A percentile compares a stretch with the other conserved stretches of the same genome.
phyloP scores from a whole-genome alignment of 2,888 invertebrate genomes.

The Fragum sueziense region DNA sequence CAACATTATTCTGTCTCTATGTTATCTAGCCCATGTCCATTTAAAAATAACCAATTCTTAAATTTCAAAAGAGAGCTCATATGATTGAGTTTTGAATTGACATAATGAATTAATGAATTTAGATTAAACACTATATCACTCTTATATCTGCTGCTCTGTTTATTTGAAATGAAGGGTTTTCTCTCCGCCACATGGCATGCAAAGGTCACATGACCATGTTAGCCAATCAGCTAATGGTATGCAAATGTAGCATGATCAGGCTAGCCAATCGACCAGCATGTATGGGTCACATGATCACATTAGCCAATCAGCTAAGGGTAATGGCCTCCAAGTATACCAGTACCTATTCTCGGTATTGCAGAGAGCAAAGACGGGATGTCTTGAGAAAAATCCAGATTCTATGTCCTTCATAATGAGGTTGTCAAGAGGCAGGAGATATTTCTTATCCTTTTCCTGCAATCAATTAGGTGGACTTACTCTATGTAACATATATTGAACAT shows the following conservation, averaged over 20 bases:
- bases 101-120: too few relatives aligned
- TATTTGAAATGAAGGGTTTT: constrained; percentile 6
- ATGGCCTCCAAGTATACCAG: constrained; percentile 80
- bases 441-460: constrained; percentile 95
- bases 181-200: constrained; percentile 22
- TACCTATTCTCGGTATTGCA: constrained; percentile 98
- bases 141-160: too few relatives aligned
- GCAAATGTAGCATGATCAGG: too few relatives aligned
- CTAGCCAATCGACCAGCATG: too few relatives aligned
- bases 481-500: too few relatives aligned
- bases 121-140: too few relatives aligned
- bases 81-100: too few relatives aligned
- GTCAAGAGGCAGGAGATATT: constrained; percentile 99
- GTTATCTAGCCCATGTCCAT: too few relatives aligned
- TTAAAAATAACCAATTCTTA: too few relatives aligned
- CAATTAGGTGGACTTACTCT: background rate
- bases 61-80: too few relatives aligned
- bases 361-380: constrained; percentile 98
- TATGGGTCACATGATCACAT: constrained; percentile 8
- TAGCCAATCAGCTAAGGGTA: background rate
- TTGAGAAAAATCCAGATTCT: constrained; percentile 97
- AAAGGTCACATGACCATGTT: constrained; percentile 6
- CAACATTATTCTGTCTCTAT: too few relatives aligned
- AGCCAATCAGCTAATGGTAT: background rate
- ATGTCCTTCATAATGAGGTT: constrained; percentile 97